phyloP scores from a whole-genome alignment of 2,797 vertebrate genomes.

The Linurgus olivaceus region DNA sequence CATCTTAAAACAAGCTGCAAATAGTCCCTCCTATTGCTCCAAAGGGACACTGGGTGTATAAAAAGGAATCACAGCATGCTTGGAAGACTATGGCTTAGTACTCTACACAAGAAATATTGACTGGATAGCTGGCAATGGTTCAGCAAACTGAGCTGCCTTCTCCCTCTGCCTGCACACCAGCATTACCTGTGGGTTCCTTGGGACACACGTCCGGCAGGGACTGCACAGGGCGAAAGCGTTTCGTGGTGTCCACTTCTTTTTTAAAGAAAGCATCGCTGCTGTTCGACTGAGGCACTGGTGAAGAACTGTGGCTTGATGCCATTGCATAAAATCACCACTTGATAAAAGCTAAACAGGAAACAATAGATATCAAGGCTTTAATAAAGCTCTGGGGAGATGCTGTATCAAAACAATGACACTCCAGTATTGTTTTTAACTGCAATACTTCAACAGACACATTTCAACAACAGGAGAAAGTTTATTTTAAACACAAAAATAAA shows the following conservation, averaged over 20 bases:
- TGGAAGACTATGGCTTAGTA: background rate
- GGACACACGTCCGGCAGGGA: constrained; percentile 96
- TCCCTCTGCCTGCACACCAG: background rate
- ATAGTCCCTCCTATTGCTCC: background rate
- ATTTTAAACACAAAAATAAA: background rate
- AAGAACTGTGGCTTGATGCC: constrained; percentile 93
- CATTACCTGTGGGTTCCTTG: constrained; percentile 90
- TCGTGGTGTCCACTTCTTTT: constrained; percentile 83
- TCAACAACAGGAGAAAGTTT: background rate
- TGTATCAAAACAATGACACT: background rate
- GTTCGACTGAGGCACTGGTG: constrained; percentile 85
- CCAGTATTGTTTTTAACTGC: background rate
- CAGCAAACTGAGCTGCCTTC: background rate
- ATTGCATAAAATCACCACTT: constrained; percentile 89
- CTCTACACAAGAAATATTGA: rapidly evolving
- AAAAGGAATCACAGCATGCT: background rate
- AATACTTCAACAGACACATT: background rate
- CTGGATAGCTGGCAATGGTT: background rate
- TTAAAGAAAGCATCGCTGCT: constrained; percentile 84
- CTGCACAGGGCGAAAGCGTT: constrained; percentile 77
- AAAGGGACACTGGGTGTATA: background rate
- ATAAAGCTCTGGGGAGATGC: background rate
- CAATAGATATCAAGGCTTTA: background rate
- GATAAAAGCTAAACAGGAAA: constrained; percentile 76
- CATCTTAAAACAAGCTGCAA: background rate